These are phyloP conservation scores for Meandrusa payeni DNA, from an alignment of 2,888 invertebrate species.

Conservation along the genomic window DNA sequence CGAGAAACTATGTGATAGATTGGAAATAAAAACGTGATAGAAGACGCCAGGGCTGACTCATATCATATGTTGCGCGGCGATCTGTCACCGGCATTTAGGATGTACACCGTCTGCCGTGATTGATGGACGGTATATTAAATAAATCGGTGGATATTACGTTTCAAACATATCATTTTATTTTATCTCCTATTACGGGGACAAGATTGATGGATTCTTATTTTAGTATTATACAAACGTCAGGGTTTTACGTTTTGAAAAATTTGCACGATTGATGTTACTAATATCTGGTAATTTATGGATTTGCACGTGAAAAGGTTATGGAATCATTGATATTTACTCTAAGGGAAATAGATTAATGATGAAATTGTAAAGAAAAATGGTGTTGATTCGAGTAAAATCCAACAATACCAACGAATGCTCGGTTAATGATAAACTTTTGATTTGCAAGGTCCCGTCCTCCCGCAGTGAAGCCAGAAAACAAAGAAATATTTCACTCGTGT, in stretches of 20 bases:
- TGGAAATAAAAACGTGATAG: constrained; percentile 26
- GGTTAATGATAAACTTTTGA: constrained; percentile 62
- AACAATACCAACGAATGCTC: constrained; percentile 31
- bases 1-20: constrained; percentile 15
- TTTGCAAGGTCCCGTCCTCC: constrained; percentile 60
- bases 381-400: too few relatives aligned
- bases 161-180: constrained; percentile 69
- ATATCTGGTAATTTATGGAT: neutral
- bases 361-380: neutral
- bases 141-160: constrained; percentile 71
- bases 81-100: constrained; percentile 63
- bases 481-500: constrained; percentile 80
- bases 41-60: constrained; percentile 33
- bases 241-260: neutral
- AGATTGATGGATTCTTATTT: constrained; percentile 67
- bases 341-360: neutral
- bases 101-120: constrained; percentile 58
- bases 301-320: neutral
- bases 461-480: constrained; percentile 69
- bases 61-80: constrained; percentile 62
- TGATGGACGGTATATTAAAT: constrained; percentile 75
- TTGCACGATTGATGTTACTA: constrained; percentile 3
- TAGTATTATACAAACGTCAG: constrained; percentile 28
- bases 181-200: constrained; percentile 57
- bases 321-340: neutral